Conservation (phyloP, 2,113 vertebrate genomes). For the Hyperopisus bebe region DNA sequence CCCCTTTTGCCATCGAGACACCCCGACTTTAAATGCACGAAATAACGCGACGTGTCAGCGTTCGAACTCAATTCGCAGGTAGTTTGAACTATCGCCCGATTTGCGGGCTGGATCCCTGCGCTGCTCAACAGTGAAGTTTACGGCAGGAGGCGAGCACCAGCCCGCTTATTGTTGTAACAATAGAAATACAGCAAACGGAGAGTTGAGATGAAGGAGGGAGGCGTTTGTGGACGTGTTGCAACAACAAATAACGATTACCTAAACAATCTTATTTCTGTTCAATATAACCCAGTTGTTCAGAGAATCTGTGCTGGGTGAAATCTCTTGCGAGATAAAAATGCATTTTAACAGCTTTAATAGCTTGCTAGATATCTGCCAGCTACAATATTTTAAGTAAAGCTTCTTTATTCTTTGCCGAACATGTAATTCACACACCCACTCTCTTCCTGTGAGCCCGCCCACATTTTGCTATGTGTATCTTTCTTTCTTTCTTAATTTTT, state of each 20-base stretch:
- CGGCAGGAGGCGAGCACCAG: not conserved
- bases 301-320: not conserved
- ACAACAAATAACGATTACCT: not conserved
- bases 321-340: not conserved
- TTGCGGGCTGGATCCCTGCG: not conserved
- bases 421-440: conserved; percentile 65
- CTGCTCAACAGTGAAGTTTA: not conserved
- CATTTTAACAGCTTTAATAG: not conserved
- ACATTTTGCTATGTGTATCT: conserved; percentile 37
- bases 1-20: not conserved
- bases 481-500: conserved; percentile 31
- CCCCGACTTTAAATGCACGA: not conserved
- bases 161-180: not conserved
- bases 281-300: not conserved
- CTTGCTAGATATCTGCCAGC: not conserved
- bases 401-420: conserved; percentile 38
- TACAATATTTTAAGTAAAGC: not conserved
- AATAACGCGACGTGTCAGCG: not conserved
- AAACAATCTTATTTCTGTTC: not conserved
- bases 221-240: not conserved
- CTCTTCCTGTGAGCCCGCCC: conserved; percentile 66
- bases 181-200: not conserved
- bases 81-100: not conserved
- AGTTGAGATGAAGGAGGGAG: not conserved
- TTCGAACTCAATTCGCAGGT: not conserved